Evolutionary conservation across 2,113 vertebrate species (phyloP), one percentile per base, ranked within the genome.

Genomic region (Centrocercus urophasianus): DNA sequence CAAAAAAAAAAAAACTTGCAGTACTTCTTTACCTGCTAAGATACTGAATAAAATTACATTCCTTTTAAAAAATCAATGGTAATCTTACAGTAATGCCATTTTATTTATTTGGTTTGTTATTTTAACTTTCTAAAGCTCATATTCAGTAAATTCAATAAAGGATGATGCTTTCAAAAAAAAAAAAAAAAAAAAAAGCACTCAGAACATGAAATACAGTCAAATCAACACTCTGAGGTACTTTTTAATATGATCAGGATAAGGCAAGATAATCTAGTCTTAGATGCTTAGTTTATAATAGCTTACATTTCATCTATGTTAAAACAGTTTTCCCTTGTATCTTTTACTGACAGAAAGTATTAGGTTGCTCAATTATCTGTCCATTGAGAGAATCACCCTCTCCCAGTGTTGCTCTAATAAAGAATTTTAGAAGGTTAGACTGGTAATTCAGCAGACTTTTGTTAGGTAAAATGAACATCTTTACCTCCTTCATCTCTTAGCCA

Each of bases 351-450:
- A 47, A 18, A 57, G 2, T 48, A 10, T 40, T 52, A 76, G 7
- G 4, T 3, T 18, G 9, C 19, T 22, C 2, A 1, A 63, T 1
- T 48, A 75, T 48, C 19, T 87, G 6, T 5, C 8, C 20, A 7
- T 17, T 52, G 20, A 57, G 34, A 70, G 22, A 86, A 65, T 1
- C 4, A 64, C 5, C 7, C 48, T 65, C 11, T 80, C 32, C 73
- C 34, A 64, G 9, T 17, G 13, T 52, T 70, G 24, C 38, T 7
- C 13, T 77, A 72, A 76, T 50, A 8, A 18, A 67, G 36, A 86
- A 36, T 69, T 20, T 70, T 40, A 60, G 24, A 1, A 48, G 1
- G 15, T 10, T 45, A 70, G 5, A 25, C 56, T 84, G 15, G 34
- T 69, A 88, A 54, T 43, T 79, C 27, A 60, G n/a, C 6, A 76